A percentile compares a stretch with the other conserved stretches of the same genome.
phyloP scores from a whole-genome alignment of 2,888 invertebrate genomes.

The Cataglyphis altisquamis region DNA sequence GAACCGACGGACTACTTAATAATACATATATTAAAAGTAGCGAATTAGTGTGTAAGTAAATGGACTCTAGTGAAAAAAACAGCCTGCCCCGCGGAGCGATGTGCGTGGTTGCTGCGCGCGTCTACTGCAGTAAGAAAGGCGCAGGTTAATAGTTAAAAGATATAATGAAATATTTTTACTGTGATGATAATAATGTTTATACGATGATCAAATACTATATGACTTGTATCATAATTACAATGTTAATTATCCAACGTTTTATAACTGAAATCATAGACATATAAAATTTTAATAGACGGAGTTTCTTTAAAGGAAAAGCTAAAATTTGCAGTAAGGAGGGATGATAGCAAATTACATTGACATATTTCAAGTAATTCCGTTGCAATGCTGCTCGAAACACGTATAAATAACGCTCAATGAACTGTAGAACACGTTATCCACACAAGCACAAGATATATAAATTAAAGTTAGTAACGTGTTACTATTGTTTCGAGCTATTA shows the following conservation, averaged over 20 bases:
- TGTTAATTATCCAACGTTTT: slow-evolving; percentile 80
- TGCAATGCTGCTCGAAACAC: neutral
- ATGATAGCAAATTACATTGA: neutral
- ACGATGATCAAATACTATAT: slow-evolving; percentile 83
- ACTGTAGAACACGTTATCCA: neutral
- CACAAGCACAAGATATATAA: neutral
- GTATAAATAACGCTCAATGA: neutral
- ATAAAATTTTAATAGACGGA: neutral
- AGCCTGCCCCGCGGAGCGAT: slow-evolving; percentile 67
- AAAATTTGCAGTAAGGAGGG: neutral
- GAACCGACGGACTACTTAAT: slow-evolving; percentile 82
- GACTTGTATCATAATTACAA: slow-evolving; percentile 83
- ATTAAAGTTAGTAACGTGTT: neutral
- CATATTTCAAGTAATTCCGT: neutral
- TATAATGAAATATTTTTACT: slow-evolving; percentile 85
- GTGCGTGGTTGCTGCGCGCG: slow-evolving; percentile 65
- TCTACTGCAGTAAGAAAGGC: slow-evolving; percentile 68
- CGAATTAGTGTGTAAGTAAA: slow-evolving; percentile 71
- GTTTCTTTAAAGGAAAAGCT: neutral
- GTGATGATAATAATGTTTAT: slow-evolving; percentile 87
- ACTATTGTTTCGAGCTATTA: neutral
- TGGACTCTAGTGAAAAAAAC: slow-evolving; percentile 75
- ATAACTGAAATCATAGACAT: slow-evolving; percentile 67
- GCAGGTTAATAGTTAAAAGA: slow-evolving; percentile 79
- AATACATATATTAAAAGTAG: slow-evolving; percentile 71